These are phyloP conservation scores for Rhagonycha lutea DNA, from an alignment of 2,888 invertebrate genomes.

Conservation along the genomic window DNA sequence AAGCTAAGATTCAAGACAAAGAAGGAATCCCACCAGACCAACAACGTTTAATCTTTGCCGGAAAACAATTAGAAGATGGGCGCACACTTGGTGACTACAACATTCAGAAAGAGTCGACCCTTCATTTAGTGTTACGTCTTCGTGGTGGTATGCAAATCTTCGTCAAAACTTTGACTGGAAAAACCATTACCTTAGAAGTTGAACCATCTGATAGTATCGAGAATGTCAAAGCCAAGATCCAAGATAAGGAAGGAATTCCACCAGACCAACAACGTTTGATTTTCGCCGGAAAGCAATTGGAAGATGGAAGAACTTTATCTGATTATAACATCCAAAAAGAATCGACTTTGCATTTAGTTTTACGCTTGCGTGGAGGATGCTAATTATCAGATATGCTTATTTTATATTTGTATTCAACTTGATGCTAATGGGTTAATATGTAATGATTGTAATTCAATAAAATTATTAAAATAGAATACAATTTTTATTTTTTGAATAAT, in stretches of 20 bases:
- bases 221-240: not conserved
- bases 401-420: not conserved
- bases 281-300: not conserved
- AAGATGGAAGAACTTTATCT: not conserved
- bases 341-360: not conserved
- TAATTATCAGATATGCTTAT: not conserved
- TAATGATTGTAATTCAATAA: not conserved
- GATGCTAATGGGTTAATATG: not conserved
- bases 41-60: not conserved
- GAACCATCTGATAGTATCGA: not conserved
- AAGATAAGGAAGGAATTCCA: not conserved
- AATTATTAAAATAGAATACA: not conserved
- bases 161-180: not conserved
- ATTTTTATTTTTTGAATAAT: not conserved
- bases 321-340: not conserved
- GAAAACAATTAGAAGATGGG: not conserved
- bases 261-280: not conserved
- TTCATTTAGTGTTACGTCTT: not conserved
- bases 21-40: not conserved
- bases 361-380: not conserved
- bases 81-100: not conserved
- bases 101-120: not conserved
- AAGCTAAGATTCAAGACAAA: not conserved
- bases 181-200: not conserved
- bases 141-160: not conserved